Base-by-base conservation (phyloP, 1,140 invertebrate species). In the Choristoneura fumiferana region DNA sequence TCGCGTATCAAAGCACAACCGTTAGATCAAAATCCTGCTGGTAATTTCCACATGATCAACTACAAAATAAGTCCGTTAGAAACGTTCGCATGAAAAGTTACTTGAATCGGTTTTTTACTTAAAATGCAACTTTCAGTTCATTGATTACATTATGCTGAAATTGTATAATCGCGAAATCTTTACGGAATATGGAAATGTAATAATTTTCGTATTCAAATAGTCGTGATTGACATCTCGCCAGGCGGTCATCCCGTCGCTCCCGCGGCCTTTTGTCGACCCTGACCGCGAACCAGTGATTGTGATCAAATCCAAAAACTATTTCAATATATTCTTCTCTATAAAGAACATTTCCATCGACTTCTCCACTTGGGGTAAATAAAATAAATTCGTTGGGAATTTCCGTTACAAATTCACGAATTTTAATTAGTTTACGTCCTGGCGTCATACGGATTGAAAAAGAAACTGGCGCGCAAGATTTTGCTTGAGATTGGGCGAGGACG, bases 161-260 rank as follows among this genome's bases (percentile, higher is more conserved):
- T 78, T 70, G 67, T 75, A 76, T 73, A 83, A 88, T 88, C 83
- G 76, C 65, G 63, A 73, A 76, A 87, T 88, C 83, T 79, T 54
- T 73, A 69, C 69, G 71, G 67, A 80, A 80, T 80, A 63, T 69
- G 76, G 69, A 77, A 80, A 84, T 71, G 73, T 72, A 77, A 79
- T 71, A 76, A 84, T 78, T 70, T 77, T 62, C 71, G 75, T 85
- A 85, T 88, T 86, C 81, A 88, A 86, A 88, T 88, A 68, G 58
- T 38, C 58, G 66, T 74, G 84, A 88, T 88, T 88, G 85, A 88
- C 85, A 88, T 85, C 81, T 78, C 85, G 65, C 73, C 79, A 58
- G 85, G 85, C 81, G 85, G 84, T 85, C 85, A 84, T 71, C n/a
- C 73, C 63, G 65, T 63, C 59, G 70, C 73, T 73, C 68, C 72